Conservation (phyloP, 2,113 vertebrate genomes). For the Tinamus guttatus region DNA sequence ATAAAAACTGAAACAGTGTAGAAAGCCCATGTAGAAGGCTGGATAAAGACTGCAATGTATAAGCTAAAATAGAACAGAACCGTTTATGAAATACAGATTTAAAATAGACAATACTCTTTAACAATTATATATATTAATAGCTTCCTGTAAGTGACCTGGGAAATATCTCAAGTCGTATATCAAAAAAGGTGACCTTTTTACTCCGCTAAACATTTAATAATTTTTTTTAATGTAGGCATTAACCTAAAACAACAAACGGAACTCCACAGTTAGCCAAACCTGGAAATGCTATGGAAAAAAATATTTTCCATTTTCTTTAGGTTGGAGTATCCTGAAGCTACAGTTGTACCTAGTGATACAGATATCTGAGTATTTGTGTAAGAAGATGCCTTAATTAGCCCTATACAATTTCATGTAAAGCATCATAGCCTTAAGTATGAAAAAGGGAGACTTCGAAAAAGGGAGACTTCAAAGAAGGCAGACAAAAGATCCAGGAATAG, state of each 20-base stretch:
- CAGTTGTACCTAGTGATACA: neutral
- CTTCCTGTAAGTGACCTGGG: neutral
- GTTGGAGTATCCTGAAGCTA: neutral
- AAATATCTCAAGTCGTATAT: neutral
- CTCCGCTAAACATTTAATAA: neutral
- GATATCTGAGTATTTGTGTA: neutral
- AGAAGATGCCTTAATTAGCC: neutral
- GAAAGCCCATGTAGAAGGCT: constrained; percentile 92
- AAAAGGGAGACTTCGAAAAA: neutral
- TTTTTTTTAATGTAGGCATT: neutral
- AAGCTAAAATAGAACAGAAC: constrained; percentile 82
- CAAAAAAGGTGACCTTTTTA: neutral
- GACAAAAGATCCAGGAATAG: neutral
- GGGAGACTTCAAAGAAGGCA: neutral
- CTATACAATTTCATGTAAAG: neutral
- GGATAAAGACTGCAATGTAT: constrained; percentile 97
- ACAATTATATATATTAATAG: neutral
- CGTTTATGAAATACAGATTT: constrained; percentile 23
- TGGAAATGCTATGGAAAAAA: neutral
- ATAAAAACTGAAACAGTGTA: constrained; percentile 95
- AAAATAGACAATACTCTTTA: neutral
- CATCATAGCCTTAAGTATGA: neutral
- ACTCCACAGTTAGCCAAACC: neutral
- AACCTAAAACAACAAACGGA: neutral
- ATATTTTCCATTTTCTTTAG: neutral